Conservation (phyloP, 2,797 vertebrate species). For the Telmatherina bonti region DNA sequence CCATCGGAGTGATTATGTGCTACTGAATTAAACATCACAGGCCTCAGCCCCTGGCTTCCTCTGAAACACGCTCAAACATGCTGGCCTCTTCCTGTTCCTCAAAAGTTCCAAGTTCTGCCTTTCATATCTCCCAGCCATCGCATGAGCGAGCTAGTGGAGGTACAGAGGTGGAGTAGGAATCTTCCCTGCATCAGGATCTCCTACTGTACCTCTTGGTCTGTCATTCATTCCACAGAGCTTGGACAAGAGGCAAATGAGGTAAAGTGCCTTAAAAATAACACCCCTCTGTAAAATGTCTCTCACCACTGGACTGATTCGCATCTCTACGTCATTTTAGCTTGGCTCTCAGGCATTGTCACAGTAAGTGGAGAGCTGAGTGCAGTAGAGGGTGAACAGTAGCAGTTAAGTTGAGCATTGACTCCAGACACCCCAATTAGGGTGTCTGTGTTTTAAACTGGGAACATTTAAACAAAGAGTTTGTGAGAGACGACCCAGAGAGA, state of each 20-base stretch:
- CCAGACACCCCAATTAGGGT: slow-evolving; percentile 68
- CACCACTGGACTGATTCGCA: slow-evolving; percentile 44
- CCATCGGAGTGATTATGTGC: slow-evolving; percentile 87
- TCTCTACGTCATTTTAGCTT: slow-evolving; percentile 49
- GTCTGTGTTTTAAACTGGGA: slow-evolving; percentile 68
- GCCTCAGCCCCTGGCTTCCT: slow-evolving; percentile 84
- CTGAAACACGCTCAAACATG: slow-evolving; percentile 81
- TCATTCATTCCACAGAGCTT: slow-evolving; percentile 40
- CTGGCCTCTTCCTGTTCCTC: slow-evolving; percentile 83
- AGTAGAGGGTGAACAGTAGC: slow-evolving; percentile 55
- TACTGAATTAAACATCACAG: slow-evolving; percentile 90
- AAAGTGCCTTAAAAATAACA: slow-evolving; percentile 46
- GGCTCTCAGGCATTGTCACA: slow-evolving; percentile 40
- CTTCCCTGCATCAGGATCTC: slow-evolving; percentile 59
- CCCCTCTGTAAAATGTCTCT: slow-evolving; percentile 36
- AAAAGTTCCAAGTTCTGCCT: slow-evolving; percentile 80
- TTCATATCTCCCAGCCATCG: slow-evolving; percentile 70
- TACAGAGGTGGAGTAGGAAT: slow-evolving; percentile 67
- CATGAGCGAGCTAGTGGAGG: slow-evolving; percentile 64
- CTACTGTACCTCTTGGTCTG: slow-evolving; percentile 41
- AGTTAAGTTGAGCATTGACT: slow-evolving; percentile 59
- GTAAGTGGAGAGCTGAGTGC: slow-evolving; percentile 43
- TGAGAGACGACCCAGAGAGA: slow-evolving; percentile 52
- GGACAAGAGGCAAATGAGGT: slow-evolving; percentile 46
- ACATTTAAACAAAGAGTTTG: slow-evolving; percentile 69